phyloP scores from a whole-genome alignment of 2,888 invertebrate species.

The Erynnis tages region DNA sequence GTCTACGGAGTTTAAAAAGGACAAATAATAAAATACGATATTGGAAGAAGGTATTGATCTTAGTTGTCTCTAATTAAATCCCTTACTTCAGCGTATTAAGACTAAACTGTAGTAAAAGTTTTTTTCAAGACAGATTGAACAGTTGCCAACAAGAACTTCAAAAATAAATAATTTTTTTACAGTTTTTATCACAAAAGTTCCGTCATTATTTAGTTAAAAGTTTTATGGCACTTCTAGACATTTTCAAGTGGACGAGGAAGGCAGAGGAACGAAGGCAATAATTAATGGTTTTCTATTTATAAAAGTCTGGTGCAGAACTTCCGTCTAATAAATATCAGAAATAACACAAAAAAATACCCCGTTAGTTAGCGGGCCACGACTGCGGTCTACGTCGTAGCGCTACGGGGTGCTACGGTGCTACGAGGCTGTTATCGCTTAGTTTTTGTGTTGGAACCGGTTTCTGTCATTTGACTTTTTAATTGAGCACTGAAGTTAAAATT shows the following conservation, averaged over 20 bases:
- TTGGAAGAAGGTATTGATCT: too few species aligned
- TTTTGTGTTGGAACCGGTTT: conserved; percentile 14
- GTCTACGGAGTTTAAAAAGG: too few species aligned
- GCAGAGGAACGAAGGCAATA: not conserved
- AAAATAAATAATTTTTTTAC: too few species aligned
- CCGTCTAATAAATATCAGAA: conserved; percentile 11
- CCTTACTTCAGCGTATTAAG: too few species aligned
- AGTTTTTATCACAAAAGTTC: too few species aligned
- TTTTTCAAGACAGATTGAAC: too few species aligned
- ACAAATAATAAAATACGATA: too few species aligned
- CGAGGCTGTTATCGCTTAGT: conserved; percentile 29
- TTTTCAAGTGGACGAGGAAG: not conserved
- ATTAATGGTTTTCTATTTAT: conserved; percentile 1
- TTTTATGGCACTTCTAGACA: too few species aligned
- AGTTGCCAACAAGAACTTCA: too few species aligned
- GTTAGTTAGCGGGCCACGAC: conserved; percentile 20
- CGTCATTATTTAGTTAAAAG: too few species aligned
- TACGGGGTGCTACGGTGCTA: conserved; percentile 16
- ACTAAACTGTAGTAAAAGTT: too few species aligned
- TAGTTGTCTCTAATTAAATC: too few species aligned
- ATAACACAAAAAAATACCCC: conserved; percentile 21
- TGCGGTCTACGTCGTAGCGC: conserved; percentile 26
- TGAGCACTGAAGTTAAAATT: conserved; percentile 17
- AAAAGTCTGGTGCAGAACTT: conserved; percentile 7
- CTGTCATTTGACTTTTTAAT: conserved; percentile 31